A percentile compares a stretch with the other conserved stretches of the same genome.
phyloP scores from a whole-genome alignment of 2,113 vertebrate genomes.

The Rhombomys opimus region DNA sequence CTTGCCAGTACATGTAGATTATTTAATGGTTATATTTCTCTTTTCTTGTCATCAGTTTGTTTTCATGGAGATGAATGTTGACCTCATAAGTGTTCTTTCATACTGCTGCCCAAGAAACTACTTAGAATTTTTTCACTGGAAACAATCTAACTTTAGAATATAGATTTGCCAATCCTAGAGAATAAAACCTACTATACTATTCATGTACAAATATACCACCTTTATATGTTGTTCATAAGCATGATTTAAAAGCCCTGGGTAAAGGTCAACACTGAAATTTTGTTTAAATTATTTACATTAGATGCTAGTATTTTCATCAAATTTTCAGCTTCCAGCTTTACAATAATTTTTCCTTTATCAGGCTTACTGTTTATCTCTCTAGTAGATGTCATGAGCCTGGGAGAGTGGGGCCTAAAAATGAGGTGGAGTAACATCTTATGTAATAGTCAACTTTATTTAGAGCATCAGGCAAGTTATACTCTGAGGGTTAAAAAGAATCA shows the following conservation, averaged over 20 bases:
- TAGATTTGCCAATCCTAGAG: neutral
- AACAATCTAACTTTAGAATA: conserved; percentile 24
- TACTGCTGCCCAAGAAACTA: conserved; percentile 19
- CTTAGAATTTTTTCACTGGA: conserved; percentile 32
- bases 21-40: neutral
- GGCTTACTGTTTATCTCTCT: neutral
- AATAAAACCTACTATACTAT: neutral
- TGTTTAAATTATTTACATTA: conserved; percentile 49
- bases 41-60: neutral
- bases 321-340: conserved; percentile 41
- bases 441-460: neutral
- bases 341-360: neutral
- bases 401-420: neutral
- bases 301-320: conserved; percentile 4
- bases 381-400: neutral
- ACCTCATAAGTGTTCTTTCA: conserved; percentile 21
- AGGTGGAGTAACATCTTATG: neutral
- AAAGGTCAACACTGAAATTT: conserved; percentile 48
- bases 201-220: neutral
- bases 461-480: neutral
- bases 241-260: conserved; percentile 19
- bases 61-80: conserved; percentile 50
- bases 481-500: neutral
- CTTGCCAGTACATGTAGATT: neutral
- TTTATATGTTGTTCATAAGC: conserved; percentile 11